phyloP scores from a whole-genome alignment of 2,113 vertebrate genomes.

The Struthio camelus region DNA sequence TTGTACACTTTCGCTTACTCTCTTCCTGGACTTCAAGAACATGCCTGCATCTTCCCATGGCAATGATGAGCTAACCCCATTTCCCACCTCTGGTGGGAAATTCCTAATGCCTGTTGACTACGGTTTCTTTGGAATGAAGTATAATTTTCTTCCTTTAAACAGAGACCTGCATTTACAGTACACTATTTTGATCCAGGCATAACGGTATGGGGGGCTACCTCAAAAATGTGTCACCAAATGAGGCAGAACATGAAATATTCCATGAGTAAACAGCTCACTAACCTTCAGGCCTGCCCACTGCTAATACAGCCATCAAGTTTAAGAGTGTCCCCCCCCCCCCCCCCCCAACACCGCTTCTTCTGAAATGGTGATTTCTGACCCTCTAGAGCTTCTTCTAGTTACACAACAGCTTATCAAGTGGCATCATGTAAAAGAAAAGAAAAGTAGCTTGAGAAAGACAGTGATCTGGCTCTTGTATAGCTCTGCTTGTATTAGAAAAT shows the following conservation, averaged over 20 bases:
- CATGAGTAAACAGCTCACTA: background rate
- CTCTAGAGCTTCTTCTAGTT: background rate
- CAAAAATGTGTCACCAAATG: background rate
- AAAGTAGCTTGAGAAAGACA: background rate
- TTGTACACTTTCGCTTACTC: background rate
- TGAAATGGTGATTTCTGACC: background rate
- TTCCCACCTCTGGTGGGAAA: background rate
- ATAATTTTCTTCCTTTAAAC: background rate
- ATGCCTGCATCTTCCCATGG: background rate
- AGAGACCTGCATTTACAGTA: background rate
- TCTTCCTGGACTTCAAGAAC: background rate
- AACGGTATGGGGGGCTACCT: background rate
- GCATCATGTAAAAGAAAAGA: background rate
- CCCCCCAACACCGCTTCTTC: background rate
- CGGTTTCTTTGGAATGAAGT: background rate
- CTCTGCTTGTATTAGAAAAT: background rate
- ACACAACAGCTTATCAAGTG: background rate
- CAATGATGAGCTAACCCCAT: background rate
- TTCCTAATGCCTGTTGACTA: background rate
- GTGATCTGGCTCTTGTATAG: background rate
- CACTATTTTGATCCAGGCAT: background rate
- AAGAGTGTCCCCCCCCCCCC: too few relatives aligned
- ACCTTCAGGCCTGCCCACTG: background rate
- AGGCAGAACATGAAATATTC: background rate
- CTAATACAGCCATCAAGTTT: background rate